Evolutionary conservation across 2,888 invertebrate genomes (phyloP).

Genomic region (Tanypteryx hageni): DNA sequence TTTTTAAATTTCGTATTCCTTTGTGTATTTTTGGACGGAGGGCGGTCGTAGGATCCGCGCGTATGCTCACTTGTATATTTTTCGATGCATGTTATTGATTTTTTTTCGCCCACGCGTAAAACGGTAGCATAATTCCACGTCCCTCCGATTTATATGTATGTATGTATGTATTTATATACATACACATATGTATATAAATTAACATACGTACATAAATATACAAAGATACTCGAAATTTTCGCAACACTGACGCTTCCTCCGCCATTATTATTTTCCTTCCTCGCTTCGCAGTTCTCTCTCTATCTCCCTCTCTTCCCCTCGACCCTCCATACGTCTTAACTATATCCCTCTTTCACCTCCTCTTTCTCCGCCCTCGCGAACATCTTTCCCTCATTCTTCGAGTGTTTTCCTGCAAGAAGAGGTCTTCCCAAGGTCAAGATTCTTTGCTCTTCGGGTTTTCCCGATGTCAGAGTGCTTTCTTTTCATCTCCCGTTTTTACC

Average conservation of each 20-base stretch:
- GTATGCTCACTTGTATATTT: conserved; percentile 13
- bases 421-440: conserved; percentile 23
- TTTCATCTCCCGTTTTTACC: conserved; percentile 32
- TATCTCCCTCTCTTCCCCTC: neutral
- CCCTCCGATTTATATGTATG: too few relatives aligned
- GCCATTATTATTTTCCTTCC: neutral
- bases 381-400: neutral
- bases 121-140: neutral
- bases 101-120: conserved; percentile 33
- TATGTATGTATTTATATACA: too few relatives aligned
- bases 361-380: neutral
- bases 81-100: conserved; percentile 52
- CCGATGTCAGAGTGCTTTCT: conserved; percentile 2
- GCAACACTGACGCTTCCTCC: neutral
- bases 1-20: conserved; percentile 59
- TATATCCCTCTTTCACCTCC: neutral
- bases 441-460: conserved; percentile 35
- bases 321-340: neutral
- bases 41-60: conserved; percentile 17
- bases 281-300: neutral
- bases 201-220: too few relatives aligned
- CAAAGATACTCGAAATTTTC: neutral
- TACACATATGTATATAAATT: too few relatives aligned
- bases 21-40: conserved; percentile 24
- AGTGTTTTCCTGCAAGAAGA: conserved; percentile 15